Evolutionary conservation across 2,113 vertebrate genomes (phyloP), one percentile per base, ranked within the genome.

Genomic region (Accipiter virgatus): DNA sequence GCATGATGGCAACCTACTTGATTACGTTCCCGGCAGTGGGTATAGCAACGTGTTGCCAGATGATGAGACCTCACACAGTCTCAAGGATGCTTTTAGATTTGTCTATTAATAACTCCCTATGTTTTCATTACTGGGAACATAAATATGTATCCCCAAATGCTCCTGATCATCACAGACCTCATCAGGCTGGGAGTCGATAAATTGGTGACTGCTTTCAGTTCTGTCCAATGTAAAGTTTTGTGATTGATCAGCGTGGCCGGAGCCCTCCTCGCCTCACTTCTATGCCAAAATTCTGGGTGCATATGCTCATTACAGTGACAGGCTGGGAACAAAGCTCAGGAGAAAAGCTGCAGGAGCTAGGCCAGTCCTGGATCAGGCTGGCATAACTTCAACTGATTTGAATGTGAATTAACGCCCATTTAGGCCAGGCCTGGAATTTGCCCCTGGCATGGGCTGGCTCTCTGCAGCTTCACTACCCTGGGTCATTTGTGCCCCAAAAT

Each of bases 131-230:
- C 92, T 88, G 59, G 32, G 81, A 91, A 66, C 65, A 86, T 88
- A 95, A 96, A 92, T 87, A 90, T 8, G 38, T 91, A 93, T 95
- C 77, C 81, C 45, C 53, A 92, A 94, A 87, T 80, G 92, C 82
- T 94, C 75, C 86, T 66, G 71, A 62, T 81, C 6, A 22, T 92
- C 92, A 91, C 82, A 74, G 47, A 45, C 50, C 62, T 94, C 72
- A 70, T 45, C 72, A 81, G 59, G 40, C 68, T 84, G 72, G 59
- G 34, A 79, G 61, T 18, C 3, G 12, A 72, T 88, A 55, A 92
- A 81, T 22, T 0, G 1, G 59, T 7, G 43, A 11, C 50, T 83
- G 88, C 53, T 90, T 88, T 70, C 34, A 67, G 6, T 56, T 66
- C 81, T 68, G 29, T 59, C 82, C 63, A n/a, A 11, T 0, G 6